Conservation (phyloP, 2,113 vertebrate genomes). For the Casuarius casuarius region DNA sequence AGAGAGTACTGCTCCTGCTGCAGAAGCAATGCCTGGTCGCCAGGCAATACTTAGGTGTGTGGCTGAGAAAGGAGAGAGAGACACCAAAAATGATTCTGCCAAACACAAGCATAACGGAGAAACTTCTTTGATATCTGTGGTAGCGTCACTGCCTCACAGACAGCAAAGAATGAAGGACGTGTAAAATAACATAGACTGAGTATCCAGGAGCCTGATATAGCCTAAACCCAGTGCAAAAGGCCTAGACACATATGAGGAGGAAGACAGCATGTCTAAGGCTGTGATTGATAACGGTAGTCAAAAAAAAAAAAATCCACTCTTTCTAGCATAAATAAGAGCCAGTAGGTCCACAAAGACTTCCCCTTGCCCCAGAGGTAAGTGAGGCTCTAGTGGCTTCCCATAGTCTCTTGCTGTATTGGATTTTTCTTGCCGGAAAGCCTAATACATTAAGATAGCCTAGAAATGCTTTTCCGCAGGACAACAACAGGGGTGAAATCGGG, state of each 20-base stretch:
- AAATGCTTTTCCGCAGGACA: background rate
- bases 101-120: background rate
- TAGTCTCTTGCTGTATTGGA: background rate
- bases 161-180: background rate
- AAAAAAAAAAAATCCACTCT: background rate
- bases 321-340: background rate
- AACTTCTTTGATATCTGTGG: background rate
- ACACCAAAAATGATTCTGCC: background rate
- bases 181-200: background rate
- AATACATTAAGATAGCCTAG: background rate
- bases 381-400: background rate
- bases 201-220: background rate
- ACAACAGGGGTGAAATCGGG: background rate
- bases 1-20: background rate
- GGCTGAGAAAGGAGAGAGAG: background rate
- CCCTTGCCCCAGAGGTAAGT: background rate
- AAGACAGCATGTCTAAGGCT: background rate
- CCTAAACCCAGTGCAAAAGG: background rate
- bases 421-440: background rate
- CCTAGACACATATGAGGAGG: background rate
- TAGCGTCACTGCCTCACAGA: too few relatives aligned
- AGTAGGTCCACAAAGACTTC: background rate
- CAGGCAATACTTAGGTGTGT: background rate
- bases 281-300: background rate
- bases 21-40: background rate